These are phyloP conservation scores for Callinectes sapidus DNA, from an alignment of 2,888 invertebrate species.

Conservation along the genomic window DNA sequence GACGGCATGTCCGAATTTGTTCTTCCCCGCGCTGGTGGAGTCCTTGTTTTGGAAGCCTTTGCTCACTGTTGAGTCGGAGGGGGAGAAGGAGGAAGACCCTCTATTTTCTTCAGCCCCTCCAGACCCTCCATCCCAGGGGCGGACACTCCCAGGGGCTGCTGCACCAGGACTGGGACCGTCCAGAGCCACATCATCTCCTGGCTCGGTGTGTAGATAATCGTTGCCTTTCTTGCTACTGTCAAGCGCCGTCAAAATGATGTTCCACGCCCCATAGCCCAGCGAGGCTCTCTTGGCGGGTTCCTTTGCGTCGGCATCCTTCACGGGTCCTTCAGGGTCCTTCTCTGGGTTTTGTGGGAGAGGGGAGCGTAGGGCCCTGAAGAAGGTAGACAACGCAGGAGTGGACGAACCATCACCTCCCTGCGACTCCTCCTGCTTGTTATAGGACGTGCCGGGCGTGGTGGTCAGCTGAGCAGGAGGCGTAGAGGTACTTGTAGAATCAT, in stretches of 20 bases:
- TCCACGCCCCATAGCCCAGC: conserved; percentile 20
- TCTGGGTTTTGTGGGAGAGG: not conserved
- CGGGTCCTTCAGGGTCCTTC: conserved; percentile 10
- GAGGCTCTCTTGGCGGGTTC: not conserved
- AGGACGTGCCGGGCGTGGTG: not conserved
- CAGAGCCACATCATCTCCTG: not conserved
- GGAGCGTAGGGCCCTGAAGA: not conserved
- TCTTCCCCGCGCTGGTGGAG: not conserved
- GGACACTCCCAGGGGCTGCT: not conserved
- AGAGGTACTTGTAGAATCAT: not conserved
- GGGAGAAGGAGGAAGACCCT: not conserved
- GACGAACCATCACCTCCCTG: not conserved
- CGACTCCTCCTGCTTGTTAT: not conserved
- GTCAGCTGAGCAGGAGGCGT: not conserved
- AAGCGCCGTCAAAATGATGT: not conserved
- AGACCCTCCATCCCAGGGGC: not conserved
- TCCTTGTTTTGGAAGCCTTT: not conserved
- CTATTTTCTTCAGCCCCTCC: too few relatives aligned
- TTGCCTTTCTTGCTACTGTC: conserved; percentile 1
- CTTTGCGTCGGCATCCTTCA: not conserved
- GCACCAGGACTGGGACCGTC: not conserved
- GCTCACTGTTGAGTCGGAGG: not conserved
- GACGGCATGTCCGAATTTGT: not conserved
- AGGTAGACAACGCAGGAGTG: not conserved
- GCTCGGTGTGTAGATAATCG: not conserved